Evolutionary conservation across 2,888 invertebrate species (phyloP).

Genomic region (Limnephilus lunatus): DNA sequence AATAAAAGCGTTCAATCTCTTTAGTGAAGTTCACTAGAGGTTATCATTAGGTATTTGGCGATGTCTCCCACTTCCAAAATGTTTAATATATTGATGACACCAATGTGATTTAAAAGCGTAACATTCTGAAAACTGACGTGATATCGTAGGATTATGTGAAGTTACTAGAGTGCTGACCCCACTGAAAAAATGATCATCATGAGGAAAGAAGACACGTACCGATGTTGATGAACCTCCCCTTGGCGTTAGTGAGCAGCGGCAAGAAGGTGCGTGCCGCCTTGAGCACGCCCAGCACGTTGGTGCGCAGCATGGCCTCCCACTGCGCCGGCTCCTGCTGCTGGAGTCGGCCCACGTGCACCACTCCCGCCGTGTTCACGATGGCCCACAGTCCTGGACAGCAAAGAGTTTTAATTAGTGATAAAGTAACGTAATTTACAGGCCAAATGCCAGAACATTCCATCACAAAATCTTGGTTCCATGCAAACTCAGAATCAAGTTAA

Average conservation of each 20-base stretch:
- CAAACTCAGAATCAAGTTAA: too few relatives aligned
- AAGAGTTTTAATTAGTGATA: background rate
- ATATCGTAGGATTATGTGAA: background rate
- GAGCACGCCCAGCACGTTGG: constrained; percentile 84
- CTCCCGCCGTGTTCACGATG: constrained; percentile 89
- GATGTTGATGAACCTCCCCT: constrained; percentile 84
- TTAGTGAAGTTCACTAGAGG: background rate
- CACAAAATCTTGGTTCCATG: background rate
- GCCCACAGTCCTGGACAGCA: constrained; percentile 83
- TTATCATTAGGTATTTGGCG: background rate
- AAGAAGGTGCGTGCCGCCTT: constrained; percentile 87
- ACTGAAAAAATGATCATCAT: background rate
- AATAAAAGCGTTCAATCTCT: too few relatives aligned
- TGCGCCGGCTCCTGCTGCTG: constrained; percentile 83
- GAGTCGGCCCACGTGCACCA: constrained; percentile 83
- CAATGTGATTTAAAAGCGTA: too few relatives aligned
- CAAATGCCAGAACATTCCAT: background rate
- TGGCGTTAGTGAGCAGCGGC: constrained; percentile 81
- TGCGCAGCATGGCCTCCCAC: constrained; percentile 84
- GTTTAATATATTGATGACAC: background rate
- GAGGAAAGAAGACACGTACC: constrained; percentile 71
- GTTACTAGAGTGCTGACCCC: too few relatives aligned
- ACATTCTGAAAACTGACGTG: too few relatives aligned
- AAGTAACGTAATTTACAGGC: background rate
- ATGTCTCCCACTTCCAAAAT: background rate